These are phyloP conservation scores for Drosophila miranda DNA, from an alignment of 1,140 invertebrate genomes.

Conservation along the genomic window DNA sequence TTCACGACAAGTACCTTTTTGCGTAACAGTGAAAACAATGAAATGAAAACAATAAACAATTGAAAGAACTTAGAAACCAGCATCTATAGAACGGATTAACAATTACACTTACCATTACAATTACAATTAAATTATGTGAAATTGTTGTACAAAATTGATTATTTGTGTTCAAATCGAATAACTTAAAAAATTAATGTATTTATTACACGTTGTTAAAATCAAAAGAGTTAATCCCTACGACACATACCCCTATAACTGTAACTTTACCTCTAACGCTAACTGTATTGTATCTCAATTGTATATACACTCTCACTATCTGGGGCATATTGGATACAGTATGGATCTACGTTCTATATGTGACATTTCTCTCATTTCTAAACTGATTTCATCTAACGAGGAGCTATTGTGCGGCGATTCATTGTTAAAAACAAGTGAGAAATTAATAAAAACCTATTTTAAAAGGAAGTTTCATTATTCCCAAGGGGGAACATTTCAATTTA, in stretches of 20 bases:
- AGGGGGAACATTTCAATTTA: background rate
- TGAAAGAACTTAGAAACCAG: slow-evolving; percentile 16
- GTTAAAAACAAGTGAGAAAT: slow-evolving; percentile 55
- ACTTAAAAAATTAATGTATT: slow-evolving; percentile 43
- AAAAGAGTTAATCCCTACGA: slow-evolving; percentile 28
- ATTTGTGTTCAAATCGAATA: slow-evolving; percentile 49
- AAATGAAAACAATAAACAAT: slow-evolving; percentile 74
- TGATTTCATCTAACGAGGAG: slow-evolving; percentile 33
- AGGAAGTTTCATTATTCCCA: too few species aligned
- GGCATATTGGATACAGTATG: slow-evolving; percentile 30
- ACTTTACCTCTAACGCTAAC: slow-evolving; percentile 10
- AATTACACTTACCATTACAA: slow-evolving; percentile 10
- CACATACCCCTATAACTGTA: too few species aligned
- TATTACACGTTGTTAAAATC: slow-evolving; percentile 48
- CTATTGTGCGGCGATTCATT: slow-evolving; percentile 18
- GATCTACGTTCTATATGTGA: slow-evolving; percentile 1
- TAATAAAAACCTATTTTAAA: slow-evolving; percentile 56
- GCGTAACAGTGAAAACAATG: slow-evolving; percentile 75
- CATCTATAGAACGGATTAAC: slow-evolving; percentile 15
- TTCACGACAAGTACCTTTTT: slow-evolving; percentile 79
- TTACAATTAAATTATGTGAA: slow-evolving; percentile 40
- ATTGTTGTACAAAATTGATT: slow-evolving; percentile 47
- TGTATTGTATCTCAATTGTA: slow-evolving; percentile 47
- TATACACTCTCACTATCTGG: slow-evolving; percentile 37
- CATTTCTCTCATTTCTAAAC: slow-evolving; percentile 29